Conservation (phyloP, 2,888 invertebrate species). For the Sinodicranocentrus sp. region DNA sequence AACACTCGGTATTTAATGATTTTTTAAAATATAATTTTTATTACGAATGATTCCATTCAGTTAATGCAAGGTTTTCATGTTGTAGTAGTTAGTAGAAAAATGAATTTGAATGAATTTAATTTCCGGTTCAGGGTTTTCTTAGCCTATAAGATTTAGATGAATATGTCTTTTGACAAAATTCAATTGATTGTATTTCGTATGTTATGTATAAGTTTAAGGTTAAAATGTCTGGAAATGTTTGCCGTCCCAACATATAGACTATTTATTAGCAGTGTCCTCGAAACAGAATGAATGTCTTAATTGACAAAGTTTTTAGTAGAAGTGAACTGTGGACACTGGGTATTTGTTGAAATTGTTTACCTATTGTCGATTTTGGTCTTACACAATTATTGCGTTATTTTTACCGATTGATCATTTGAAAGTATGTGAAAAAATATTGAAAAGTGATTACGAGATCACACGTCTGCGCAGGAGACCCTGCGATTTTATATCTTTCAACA, state of each 20-base stretch:
- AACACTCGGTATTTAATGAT: not conserved
- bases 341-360: constrained; percentile 45
- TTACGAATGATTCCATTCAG: constrained; percentile 60
- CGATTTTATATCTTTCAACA: constrained; percentile 24
- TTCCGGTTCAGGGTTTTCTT: constrained; percentile 63
- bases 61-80: constrained; percentile 53
- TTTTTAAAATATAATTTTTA: constrained; percentile 40
- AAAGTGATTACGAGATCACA: constrained; percentile 69
- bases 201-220: constrained; percentile 29
- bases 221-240: constrained; percentile 72
- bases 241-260: constrained; percentile 75
- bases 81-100: constrained; percentile 30
- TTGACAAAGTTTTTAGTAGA: constrained; percentile 37
- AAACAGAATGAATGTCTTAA: constrained; percentile 49
- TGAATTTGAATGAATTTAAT: constrained; percentile 50
- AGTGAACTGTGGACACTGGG: constrained; percentile 59
- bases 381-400: constrained; percentile 54
- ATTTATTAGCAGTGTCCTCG: constrained; percentile 57
- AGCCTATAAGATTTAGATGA: constrained; percentile 25
- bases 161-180: constrained; percentile 5
- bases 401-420: constrained; percentile 67
- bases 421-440: constrained; percentile 48
- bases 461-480: not conserved
- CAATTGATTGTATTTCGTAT: constrained; percentile 28
- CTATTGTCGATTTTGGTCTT: constrained; percentile 48